Conservation (phyloP, 2,113 vertebrate species). For the Delphinapterus leucas region DNA sequence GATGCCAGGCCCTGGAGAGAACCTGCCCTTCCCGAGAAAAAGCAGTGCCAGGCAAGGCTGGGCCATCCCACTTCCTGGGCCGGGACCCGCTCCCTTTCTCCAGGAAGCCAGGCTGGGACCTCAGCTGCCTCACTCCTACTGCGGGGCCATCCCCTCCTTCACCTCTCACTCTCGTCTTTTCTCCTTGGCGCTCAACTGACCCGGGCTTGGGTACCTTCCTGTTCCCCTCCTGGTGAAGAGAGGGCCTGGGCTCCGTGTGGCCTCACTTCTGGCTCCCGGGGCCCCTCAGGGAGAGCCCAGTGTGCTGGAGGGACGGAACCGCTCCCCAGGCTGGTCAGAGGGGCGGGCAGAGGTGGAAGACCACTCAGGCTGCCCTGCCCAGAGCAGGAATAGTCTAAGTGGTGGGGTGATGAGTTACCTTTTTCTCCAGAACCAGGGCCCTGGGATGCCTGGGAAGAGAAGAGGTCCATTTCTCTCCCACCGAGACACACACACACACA, state of each 20-base stretch:
- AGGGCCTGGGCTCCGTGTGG: not conserved
- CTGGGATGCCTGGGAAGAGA: not conserved
- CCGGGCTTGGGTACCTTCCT: not conserved
- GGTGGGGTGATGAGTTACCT: not conserved
- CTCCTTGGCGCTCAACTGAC: not conserved
- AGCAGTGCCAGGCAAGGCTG: not conserved
- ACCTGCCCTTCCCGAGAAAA: not conserved
- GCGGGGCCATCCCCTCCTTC: not conserved
- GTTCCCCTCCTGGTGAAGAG: not conserved
- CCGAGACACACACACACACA: not conserved
- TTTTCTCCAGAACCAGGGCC: not conserved
- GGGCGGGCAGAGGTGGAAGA: no score
- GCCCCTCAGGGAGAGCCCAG: not conserved
- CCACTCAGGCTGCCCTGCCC: not conserved
- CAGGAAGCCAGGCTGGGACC: rapidly evolving
- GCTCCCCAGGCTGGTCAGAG: rapidly evolving
- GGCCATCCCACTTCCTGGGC: not conserved
- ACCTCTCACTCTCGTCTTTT: not conserved
- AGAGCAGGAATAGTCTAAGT: not conserved
- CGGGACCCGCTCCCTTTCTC: no score
- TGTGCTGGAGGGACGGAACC: not conserved
- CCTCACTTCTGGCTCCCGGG: not conserved
- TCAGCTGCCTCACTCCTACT: rapidly evolving
- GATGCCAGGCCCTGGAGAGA: not conserved
- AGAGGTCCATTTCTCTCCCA: not conserved